A percentile compares a stretch with the other conserved stretches of the same genome.
These are phyloP conservation scores for Barypeithes pellucidus DNA, from an alignment of 2,888 invertebrate genomes.

Conservation along the genomic window DNA sequence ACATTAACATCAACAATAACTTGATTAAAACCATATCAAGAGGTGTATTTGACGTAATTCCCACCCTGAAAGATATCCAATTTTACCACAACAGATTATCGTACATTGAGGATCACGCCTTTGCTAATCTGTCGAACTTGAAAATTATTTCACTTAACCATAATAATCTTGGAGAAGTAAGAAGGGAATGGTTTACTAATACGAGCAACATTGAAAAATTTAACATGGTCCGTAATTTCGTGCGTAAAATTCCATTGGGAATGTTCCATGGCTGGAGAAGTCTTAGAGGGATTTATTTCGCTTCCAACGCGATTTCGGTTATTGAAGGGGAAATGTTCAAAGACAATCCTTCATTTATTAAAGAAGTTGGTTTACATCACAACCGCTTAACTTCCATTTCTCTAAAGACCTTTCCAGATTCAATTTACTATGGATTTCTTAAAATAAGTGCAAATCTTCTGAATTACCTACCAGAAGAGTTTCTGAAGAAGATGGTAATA, in stretches of 20 bases:
- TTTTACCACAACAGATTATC: slow-evolving; percentile 10
- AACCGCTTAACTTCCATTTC: slow-evolving; percentile 1
- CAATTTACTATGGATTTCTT: neutral
- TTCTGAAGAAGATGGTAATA: slow-evolving; percentile 1
- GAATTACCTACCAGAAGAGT: slow-evolving; percentile 11
- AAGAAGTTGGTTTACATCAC: neutral
- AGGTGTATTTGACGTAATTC: neutral
- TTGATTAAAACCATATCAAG: neutral
- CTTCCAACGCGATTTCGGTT: neutral
- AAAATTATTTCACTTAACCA: neutral
- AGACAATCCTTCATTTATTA: neutral
- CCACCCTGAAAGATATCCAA: neutral
- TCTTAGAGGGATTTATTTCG: neutral
- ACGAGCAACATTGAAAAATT: slow-evolving; percentile 6
- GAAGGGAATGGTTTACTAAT: slow-evolving; percentile 20
- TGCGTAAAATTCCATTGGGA: neutral
- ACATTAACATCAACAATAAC: neutral
- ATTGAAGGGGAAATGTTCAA: slow-evolving; percentile 21
- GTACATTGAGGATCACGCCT: slow-evolving; percentile 3
- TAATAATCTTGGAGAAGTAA: neutral
- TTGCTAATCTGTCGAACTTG: slow-evolving; percentile 16
- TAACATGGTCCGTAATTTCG: neutral
- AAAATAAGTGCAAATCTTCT: slow-evolving; percentile 5
- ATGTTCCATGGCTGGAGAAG: slow-evolving; percentile 26
- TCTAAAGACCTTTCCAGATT: slow-evolving; percentile 7